Percentiles rank a stretch among this genome's conserved stretches.
These are phyloP conservation scores for Ganaspis sp. DNA, from an alignment of 1,140 invertebrate species.

Conservation along the genomic window DNA sequence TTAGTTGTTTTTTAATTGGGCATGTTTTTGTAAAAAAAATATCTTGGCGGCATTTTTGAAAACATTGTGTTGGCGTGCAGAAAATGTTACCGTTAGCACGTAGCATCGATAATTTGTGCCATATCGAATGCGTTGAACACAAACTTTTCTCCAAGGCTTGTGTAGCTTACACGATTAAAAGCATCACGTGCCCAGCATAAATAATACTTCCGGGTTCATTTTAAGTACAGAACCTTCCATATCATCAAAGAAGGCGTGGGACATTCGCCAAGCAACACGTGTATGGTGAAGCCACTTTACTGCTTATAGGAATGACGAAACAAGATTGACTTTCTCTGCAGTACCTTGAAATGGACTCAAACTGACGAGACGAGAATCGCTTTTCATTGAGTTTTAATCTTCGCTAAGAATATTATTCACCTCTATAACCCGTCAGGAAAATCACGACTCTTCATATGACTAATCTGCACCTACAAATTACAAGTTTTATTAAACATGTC, in stretches of 20 bases:
- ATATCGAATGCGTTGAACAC: not conserved
- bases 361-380: not conserved
- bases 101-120: constrained; percentile 4
- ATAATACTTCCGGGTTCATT: constrained; percentile 23
- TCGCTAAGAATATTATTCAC: not conserved
- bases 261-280: constrained; percentile 20
- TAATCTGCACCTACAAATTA: not conserved
- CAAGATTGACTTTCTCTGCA: constrained; percentile 17
- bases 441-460: not conserved
- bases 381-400: not conserved
- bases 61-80: constrained; percentile 1
- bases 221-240: constrained; percentile 9
- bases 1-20: no score
- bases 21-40: no score
- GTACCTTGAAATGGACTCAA: not conserved
- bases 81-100: constrained; percentile 12
- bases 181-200: not conserved
- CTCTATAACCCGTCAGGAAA: not conserved
- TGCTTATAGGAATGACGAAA: constrained; percentile 24
- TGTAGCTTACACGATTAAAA: constrained; percentile 7
- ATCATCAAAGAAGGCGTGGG: constrained; percentile 12
- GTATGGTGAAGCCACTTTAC: constrained; percentile 8
- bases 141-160: not conserved
- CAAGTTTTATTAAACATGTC: no score
- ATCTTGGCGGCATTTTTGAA: no score